These are phyloP conservation scores for Drosophila ironensis DNA, from an alignment of 1,140 invertebrate genomes.

Conservation along the genomic window DNA sequence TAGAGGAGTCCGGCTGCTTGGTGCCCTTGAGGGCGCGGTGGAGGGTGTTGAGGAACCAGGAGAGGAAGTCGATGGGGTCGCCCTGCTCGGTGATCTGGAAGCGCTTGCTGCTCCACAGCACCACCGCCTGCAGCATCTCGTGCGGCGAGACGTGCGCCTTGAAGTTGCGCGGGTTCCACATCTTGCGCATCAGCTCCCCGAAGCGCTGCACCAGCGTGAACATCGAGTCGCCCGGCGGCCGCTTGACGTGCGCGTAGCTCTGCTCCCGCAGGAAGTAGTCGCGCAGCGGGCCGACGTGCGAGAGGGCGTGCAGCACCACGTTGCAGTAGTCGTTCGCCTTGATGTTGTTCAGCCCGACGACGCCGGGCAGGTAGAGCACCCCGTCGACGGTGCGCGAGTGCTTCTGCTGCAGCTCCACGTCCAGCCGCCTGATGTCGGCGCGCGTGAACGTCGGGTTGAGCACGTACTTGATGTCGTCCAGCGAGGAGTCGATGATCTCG, in stretches of 20 bases:
- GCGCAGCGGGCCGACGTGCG: conserved; percentile 95
- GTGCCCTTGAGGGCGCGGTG: conserved; percentile 95
- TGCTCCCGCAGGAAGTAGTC: conserved; percentile 97
- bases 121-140: conserved; percentile 99
- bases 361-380: conserved; percentile 95
- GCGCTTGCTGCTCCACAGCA: conserved; percentile 98
- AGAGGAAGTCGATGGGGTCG: conserved; percentile 98
- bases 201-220: conserved; percentile 97
- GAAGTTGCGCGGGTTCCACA: conserved; percentile 99
- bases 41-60: conserved; percentile 97
- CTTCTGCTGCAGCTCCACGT: conserved; percentile 90
- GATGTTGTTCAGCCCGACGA: conserved; percentile 99
- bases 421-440: conserved; percentile 89
- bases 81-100: conserved; percentile 99
- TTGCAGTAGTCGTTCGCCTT: conserved; percentile 99
- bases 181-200: conserved; percentile 97
- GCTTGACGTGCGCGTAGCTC: conserved; percentile 94
- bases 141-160: conserved; percentile 99
- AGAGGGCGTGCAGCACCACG: conserved; percentile 97
- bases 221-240: conserved; percentile 95
- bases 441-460: conserved; percentile 97
- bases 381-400: conserved; percentile 98
- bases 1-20: conserved; percentile 92
- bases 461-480: conserved; percentile 99
- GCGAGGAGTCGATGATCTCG: conserved; percentile 99